Evolutionary conservation across 2,888 invertebrate species (phyloP).

Genomic region (Drosophila formosana): DNA sequence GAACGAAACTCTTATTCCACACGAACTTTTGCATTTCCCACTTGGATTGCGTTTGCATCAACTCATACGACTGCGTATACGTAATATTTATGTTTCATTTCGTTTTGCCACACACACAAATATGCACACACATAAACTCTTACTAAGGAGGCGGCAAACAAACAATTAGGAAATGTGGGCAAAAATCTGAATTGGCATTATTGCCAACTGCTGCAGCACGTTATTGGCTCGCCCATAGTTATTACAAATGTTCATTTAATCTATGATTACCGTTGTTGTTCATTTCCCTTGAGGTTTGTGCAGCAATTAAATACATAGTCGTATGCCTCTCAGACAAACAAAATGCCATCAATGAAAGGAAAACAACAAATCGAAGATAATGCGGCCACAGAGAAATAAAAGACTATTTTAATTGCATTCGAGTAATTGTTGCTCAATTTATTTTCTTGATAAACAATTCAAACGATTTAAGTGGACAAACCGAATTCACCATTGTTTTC

Average conservation of each 20-base stretch:
- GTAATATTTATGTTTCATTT: conserved; percentile 80
- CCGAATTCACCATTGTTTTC: conserved; percentile 26
- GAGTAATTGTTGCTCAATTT: conserved; percentile 54
- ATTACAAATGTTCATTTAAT: conserved; percentile 76
- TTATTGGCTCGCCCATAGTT: conserved; percentile 41
- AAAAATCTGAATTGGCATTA: conserved; percentile 60
- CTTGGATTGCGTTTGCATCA: conserved; percentile 45
- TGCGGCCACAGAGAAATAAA: conserved; percentile 33
- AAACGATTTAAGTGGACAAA: conserved; percentile 39
- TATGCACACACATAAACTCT: conserved; percentile 14
- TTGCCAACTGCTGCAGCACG: conserved; percentile 32
- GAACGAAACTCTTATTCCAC: conserved; percentile 23
- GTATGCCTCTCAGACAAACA: conserved; percentile 32
- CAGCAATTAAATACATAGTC: conserved; percentile 68
- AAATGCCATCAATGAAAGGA: conserved; percentile 62
- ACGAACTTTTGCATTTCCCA: conserved; percentile 73
- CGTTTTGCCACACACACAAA: conserved; percentile 28
- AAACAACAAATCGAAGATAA: conserved; percentile 66
- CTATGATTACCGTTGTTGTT: conserved; percentile 59
- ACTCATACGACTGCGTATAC: conserved; percentile 57
- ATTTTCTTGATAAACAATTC: conserved; percentile 50
- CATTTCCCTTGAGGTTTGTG: conserved; percentile 53
- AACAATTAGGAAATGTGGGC: conserved; percentile 70
- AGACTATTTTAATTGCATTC: conserved; percentile 50
- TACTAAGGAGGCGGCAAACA: conserved; percentile 43